Evolutionary conservation across 1,140 invertebrate genomes (phyloP).

Genomic region (Phthorimaea operculella): DNA sequence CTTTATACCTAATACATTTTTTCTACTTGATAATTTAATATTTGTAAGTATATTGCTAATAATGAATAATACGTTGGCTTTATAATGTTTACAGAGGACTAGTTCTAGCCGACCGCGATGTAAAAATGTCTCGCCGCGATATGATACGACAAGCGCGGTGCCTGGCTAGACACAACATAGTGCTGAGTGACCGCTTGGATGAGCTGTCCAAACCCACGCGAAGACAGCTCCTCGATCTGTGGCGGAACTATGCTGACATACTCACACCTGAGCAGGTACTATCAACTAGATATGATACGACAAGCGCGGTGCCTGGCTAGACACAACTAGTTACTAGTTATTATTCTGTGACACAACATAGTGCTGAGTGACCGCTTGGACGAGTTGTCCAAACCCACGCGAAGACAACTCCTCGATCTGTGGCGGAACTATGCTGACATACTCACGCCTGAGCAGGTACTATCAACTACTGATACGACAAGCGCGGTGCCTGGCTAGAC

Average conservation of each 20-base stretch:
- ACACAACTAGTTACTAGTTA: no score
- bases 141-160: slow-evolving; percentile 39
- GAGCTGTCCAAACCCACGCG: slow-evolving; percentile 39
- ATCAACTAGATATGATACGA: no score
- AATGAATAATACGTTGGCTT: no score
- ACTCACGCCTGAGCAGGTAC: slow-evolving; percentile 32
- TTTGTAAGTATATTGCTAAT: no score
- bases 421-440: slow-evolving; percentile 45
- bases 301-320: slow-evolving; percentile 37
- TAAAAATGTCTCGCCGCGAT: slow-evolving; percentile 37
- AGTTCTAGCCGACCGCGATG: slow-evolving; percentile 16
- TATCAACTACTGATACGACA: no score
- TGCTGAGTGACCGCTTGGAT: slow-evolving; percentile 47
- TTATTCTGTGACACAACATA: no score
- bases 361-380: slow-evolving; percentile 49
- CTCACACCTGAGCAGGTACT: slow-evolving; percentile 32
- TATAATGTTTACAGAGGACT: no score
- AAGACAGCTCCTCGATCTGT: slow-evolving; percentile 42
- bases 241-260: slow-evolving; percentile 40
- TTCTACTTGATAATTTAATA: no score
- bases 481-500: slow-evolving; percentile 39
- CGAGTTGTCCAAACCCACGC: slow-evolving; percentile 38
- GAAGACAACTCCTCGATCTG: slow-evolving; percentile 38
- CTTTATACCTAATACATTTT: no score
- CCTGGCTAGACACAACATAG: slow-evolving; percentile 37